phyloP scores from a whole-genome alignment of 2,113 vertebrate genomes.

The Chamaea fasciata region DNA sequence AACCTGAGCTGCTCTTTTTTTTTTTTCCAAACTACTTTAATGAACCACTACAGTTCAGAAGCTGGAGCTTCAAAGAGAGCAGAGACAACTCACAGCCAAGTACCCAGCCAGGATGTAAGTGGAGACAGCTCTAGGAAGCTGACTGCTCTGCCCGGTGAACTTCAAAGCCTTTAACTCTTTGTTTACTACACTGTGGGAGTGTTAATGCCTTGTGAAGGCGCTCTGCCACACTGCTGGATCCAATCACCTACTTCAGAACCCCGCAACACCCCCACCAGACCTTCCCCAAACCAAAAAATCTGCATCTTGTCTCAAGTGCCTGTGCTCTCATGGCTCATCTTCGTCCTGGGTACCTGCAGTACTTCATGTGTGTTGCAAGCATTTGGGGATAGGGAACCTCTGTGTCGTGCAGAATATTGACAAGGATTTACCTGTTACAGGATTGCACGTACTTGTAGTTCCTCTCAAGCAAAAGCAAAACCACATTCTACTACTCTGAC shows the following conservation, averaged over 20 bases:
- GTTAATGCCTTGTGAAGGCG: background rate
- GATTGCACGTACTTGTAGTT: background rate
- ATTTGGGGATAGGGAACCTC: rapidly evolving
- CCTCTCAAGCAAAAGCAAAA: background rate
- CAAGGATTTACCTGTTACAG: background rate
- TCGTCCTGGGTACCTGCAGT: background rate
- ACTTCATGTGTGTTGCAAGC: rapidly evolving
- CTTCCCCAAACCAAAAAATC: background rate
- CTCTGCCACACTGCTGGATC: background rate
- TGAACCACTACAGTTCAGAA: background rate
- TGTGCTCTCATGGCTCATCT: background rate
- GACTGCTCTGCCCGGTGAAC: background rate
- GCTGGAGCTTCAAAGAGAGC: background rate
- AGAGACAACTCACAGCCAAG: background rate
- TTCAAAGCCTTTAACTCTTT: background rate
- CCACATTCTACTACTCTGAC: background rate
- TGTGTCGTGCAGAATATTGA: rapidly evolving
- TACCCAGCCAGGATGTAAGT: background rate
- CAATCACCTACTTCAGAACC: background rate
- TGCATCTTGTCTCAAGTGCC: background rate
- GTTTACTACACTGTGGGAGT: background rate
- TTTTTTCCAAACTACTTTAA: background rate
- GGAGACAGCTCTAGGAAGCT: background rate
- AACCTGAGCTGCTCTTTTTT: background rate
- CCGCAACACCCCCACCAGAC: background rate